A percentile compares a stretch with the other conserved stretches of the same genome.
Evolutionary conservation across 1,140 invertebrate genomes (phyloP).

Genomic region (Drosophila varians): DNA sequence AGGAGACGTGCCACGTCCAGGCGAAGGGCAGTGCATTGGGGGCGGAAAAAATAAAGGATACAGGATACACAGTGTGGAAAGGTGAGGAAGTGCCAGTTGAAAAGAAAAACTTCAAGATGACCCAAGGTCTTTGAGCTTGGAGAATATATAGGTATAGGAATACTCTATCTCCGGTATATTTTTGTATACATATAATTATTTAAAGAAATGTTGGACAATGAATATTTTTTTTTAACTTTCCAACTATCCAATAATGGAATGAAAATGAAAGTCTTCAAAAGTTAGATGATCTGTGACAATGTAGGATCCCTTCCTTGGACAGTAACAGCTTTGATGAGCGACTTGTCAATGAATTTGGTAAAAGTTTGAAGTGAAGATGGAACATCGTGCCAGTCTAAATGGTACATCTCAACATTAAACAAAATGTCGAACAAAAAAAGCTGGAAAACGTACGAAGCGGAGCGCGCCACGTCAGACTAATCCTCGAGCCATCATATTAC

Average conservation of each 20-base stretch:
- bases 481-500: conserved; percentile 79
- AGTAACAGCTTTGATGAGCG: conserved; percentile 37
- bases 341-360: conserved; percentile 45
- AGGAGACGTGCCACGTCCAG: conserved; percentile 68
- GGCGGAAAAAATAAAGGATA: neutral
- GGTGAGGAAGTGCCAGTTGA: conserved; percentile 1
- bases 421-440: conserved; percentile 69
- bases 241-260: no score
- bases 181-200: neutral
- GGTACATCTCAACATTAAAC: conserved; percentile 59
- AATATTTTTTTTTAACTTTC: no score
- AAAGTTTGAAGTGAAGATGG: neutral
- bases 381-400: conserved; percentile 10
- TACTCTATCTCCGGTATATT: neutral
- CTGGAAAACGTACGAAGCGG: conserved; percentile 32
- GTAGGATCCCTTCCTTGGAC: conserved; percentile 18
- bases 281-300: no score
- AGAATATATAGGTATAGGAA: neutral
- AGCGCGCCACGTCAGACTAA: conserved; percentile 72
- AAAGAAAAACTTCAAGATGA: conserved; percentile 16
- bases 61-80: conserved; percentile 2
- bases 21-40: conserved; percentile 10
- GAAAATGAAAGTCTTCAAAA: no score
- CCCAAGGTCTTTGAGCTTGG: neutral
- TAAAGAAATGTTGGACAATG: no score